Base-by-base conservation (phyloP, 2,113 vertebrate genomes). In the Ranitomeya variabilis region DNA sequence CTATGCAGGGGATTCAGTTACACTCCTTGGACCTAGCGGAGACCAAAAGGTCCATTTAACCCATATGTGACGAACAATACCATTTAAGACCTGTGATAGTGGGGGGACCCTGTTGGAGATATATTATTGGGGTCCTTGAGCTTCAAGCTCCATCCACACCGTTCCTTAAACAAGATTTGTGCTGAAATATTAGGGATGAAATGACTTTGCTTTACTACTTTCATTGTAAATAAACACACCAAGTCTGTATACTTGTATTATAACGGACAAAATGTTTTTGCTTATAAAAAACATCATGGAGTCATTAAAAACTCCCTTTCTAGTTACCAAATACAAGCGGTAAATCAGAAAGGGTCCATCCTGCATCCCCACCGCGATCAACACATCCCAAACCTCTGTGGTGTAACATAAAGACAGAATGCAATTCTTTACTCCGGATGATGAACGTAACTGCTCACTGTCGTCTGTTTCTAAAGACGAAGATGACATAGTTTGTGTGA, bases 241-340 rank as follows among this genome's bases (percentile, higher is more conserved):
- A 83, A 95, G 94, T 66, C 95, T 91, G 89, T 95, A 95, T 45
- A 95, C 77, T 90, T 95, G 94, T 84, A 96, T 45, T 59, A 95
- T 91, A 60, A 95, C 93, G 0, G 94, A 90, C 3, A 45, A 45
- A 45, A 93, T 94, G 90, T 95, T 96, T 91, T 96, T 95, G 90
- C 95, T 95, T 51, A 93, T 95, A 88, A 96, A 95, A 86, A 95
- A 95, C 60, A 95, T 94, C 94, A 95, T 95, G 31, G 93, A 90
- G 90, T 95, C 94, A 92, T 95, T 95, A n/a, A 94, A 93, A 1
- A 95, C 94, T 15, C 90, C 88, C 89, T 94, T 92, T 51, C 78
- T 87, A n/a, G 93, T 85, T 92, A 95, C 92, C 71, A 95, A 92
- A 90, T 94, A 96, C 57, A 95, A 90, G 3, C 94, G 92, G 90